phyloP scores from a whole-genome alignment of 1,140 invertebrate species.

The Anoplophora glabripennis region DNA sequence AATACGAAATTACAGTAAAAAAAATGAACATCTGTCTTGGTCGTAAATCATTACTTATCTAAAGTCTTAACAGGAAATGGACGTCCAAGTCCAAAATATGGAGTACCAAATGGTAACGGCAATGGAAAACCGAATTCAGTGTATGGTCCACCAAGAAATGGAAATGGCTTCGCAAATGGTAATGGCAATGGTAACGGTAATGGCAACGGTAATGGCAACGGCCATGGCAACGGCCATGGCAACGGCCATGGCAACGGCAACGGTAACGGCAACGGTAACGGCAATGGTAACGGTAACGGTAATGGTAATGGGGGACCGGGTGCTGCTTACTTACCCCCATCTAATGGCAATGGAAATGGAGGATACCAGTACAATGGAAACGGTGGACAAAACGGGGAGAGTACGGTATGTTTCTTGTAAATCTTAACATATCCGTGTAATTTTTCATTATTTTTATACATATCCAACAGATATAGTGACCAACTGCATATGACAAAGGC shows the following conservation, averaged over 20 bases:
- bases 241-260: constrained; percentile 14
- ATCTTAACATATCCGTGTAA: no score
- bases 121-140: constrained; percentile 13
- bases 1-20: no score
- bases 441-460: no score
- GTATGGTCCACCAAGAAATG: constrained; percentile 19
- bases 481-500: no score
- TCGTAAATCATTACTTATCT: no score
- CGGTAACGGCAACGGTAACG: constrained; percentile 21
- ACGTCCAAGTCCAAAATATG: constrained; percentile 13
- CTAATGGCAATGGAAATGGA: constrained; percentile 17
- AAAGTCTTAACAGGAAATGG: no score
- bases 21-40: no score
- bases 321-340: background rate
- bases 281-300: constrained; percentile 29
- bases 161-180: constrained; percentile 32
- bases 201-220: constrained; percentile 11
- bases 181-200: constrained; percentile 10
- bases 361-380: no score
- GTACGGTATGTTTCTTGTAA: constrained; percentile 13
- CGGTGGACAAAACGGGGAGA: constrained; percentile 13
- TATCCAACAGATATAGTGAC: no score
- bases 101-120: constrained; percentile 29
- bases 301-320: constrained; percentile 22
- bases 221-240: constrained; percentile 21